phyloP scores from a whole-genome alignment of 2,113 vertebrate species.

The Paralichthys olivaceus region DNA sequence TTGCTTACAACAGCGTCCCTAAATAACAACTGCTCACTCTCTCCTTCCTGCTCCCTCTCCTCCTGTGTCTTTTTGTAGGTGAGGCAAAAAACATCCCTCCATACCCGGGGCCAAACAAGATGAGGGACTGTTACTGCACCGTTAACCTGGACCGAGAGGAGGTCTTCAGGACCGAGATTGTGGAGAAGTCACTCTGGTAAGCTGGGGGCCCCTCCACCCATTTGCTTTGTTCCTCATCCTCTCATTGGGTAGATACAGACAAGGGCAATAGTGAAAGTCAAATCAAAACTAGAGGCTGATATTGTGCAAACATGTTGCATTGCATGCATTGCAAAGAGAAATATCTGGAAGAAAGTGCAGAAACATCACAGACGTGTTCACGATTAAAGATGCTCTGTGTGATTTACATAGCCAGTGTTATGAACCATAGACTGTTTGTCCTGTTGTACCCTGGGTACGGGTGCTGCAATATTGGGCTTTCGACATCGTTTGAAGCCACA shows the following conservation, averaged over 20 bases:
- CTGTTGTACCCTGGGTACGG: no score
- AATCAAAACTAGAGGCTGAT: background rate
- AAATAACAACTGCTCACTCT: constrained; percentile 21
- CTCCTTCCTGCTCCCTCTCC: constrained; percentile 6
- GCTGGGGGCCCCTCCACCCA: background rate
- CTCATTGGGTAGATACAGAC: background rate
- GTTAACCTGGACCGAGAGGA: constrained; percentile 99
- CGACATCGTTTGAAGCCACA: no score
- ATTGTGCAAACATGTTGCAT: background rate
- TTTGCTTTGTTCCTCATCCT: background rate
- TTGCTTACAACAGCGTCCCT: constrained; percentile 30
- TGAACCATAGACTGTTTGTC: no score
- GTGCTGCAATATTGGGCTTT: no score
- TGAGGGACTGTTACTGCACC: constrained; percentile 98
- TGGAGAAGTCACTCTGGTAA: constrained; percentile 92
- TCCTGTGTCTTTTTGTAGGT: constrained; percentile 78
- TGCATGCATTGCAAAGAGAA: no score
- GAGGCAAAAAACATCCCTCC: constrained; percentile 99
- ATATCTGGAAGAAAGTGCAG: no score
- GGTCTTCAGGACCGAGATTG: constrained; percentile 98
- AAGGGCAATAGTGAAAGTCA: background rate
- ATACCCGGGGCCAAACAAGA: constrained; percentile 95
- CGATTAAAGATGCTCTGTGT: no score
- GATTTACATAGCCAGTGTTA: no score
- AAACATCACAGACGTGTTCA: no score